Conservation (phyloP, 2,113 vertebrate genomes). For the Anser brachyrhynchus region DNA sequence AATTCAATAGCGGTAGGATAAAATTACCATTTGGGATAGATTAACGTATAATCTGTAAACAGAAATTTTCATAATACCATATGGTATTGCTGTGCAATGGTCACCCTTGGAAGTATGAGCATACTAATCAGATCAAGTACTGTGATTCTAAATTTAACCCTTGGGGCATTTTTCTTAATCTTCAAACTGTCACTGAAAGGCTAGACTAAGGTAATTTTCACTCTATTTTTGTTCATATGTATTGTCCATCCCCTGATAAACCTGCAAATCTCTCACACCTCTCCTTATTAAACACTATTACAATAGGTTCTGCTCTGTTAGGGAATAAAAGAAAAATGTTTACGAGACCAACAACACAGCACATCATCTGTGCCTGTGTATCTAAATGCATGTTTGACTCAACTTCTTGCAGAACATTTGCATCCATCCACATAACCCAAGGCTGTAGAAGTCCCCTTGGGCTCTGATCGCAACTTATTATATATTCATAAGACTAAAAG, state of each 20-base stretch:
- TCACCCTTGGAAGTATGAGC: not conserved
- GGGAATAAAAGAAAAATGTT: not conserved
- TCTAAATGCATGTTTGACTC: not conserved
- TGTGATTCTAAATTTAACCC: not conserved
- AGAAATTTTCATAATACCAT: not conserved
- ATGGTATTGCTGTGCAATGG: not conserved
- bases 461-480: conserved; percentile 52
- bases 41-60: not conserved
- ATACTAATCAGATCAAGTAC: conserved; percentile 9
- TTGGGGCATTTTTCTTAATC: not conserved
- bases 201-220: not conserved
- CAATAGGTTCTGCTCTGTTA: not conserved
- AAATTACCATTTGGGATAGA: not conserved
- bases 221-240: not conserved
- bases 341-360: not conserved
- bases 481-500: conserved; percentile 36
- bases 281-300: not conserved
- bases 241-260: not conserved
- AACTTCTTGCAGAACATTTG: not conserved
- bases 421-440: conserved; percentile 11
- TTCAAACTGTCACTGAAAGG: not conserved
- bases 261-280: not conserved
- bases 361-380: not conserved
- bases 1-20: not conserved
- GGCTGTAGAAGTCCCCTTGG: conserved; percentile 1